Evolutionary conservation across 1,140 invertebrate genomes (phyloP).

Genomic region (Drosophila baimaii): DNA sequence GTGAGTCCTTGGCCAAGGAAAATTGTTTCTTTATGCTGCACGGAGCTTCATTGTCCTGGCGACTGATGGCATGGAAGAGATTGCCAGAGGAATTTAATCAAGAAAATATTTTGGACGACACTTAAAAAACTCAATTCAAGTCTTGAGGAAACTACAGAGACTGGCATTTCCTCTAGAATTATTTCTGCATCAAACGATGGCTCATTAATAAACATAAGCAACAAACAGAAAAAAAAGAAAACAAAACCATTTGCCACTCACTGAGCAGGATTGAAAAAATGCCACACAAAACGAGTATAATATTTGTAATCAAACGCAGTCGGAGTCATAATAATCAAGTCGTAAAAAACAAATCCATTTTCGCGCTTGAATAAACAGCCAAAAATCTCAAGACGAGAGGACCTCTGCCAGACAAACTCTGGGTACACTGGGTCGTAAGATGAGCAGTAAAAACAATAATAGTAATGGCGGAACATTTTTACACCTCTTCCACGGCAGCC

Average conservation of each 20-base stretch:
- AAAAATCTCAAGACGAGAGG: constrained; percentile 36
- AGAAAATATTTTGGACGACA: constrained; percentile 43
- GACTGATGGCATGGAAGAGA: constrained; percentile 40
- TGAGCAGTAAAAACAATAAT: constrained; percentile 76
- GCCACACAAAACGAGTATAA: constrained; percentile 43
- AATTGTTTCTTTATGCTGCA: constrained; percentile 73
- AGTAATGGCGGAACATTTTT: constrained; percentile 78
- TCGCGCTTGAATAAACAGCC: constrained; percentile 73
- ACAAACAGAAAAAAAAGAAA: constrained; percentile 59
- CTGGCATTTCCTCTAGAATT: constrained; percentile 7
- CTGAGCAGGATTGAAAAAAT: constrained; percentile 48
- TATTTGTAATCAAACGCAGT: constrained; percentile 83
- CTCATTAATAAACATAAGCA: constrained; percentile 81
- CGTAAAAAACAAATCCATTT: constrained; percentile 83
- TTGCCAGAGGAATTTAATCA: constrained; percentile 37
- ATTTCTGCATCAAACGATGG: constrained; percentile 50
- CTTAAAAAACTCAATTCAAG: constrained; percentile 10
- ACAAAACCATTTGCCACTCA: constrained; percentile 70
- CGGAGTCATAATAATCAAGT: constrained; percentile 80
- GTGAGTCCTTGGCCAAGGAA: constrained; percentile 37
- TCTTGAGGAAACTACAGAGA: not conserved
- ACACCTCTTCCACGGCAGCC: constrained; percentile 64
- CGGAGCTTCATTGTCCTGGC: constrained; percentile 27
- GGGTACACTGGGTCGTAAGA: constrained; percentile 38
- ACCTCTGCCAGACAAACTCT: constrained; percentile 23